Evolutionary conservation across 2,888 invertebrate genomes (phyloP), one percentile per base, ranked within the genome.

Genomic region (Folsomia candida): DNA sequence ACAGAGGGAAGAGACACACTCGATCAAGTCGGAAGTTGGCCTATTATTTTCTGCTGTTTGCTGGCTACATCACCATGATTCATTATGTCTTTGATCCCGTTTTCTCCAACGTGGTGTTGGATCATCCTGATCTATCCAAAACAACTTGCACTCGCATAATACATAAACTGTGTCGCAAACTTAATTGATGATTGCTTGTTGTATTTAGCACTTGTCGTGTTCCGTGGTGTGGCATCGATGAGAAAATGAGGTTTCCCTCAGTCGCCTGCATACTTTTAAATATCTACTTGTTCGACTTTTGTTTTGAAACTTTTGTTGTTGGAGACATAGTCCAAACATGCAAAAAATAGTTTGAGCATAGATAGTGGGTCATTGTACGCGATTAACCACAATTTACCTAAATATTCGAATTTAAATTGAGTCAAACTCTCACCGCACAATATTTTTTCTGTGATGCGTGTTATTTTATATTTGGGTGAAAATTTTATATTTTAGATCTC

Each of bases 1-100:
- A 51, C 2, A 25, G 14, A 11, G 47, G 47, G 47, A 47, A 24
- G 63, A 51, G 63, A 14, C 22, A 65, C 6, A 25, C 65, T 51
- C 65, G 18, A 51, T 65, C 54, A 54, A 51, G 51, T 59, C 4
- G 59, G 59, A 59, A 26, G 24, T 59, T 59, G 54, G 54, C 54
- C 59, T 26, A 59, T 59, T 59, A 59, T 25, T 20, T 57, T 22
- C 20, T 65, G n/a, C 20, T 54, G 26, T 57, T 26, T 26, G 2
- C 25, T 65, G 65, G 51, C 65, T 54, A 20, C 65, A n/a, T n/a
- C n/a, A 65, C 2, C 65, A 54, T 65, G 65, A 65, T 65, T 51
- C 65, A 65, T 65, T 25, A 65, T 65, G 57, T 26, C 28, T 65
- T 65, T 65, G 65, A 54, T 65, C 65, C 57, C 54, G 54, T 65